Evolutionary conservation across 92 coral and sea anemone genomes (phyloP).

Genomic region (Zoanthus solanderi): DNA sequence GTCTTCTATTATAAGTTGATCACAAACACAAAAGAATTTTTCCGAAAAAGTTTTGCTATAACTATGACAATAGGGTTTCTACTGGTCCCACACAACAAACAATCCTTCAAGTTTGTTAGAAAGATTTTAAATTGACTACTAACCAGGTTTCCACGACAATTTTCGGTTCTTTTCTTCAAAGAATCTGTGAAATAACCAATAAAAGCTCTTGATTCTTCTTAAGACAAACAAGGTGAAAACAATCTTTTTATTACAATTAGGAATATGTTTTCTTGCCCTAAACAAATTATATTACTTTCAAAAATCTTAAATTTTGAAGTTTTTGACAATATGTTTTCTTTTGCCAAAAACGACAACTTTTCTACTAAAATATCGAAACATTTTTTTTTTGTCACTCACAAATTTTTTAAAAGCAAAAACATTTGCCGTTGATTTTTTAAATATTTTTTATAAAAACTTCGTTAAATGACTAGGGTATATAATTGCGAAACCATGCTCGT

Average conservation of each 20-base stretch:
- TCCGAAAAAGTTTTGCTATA: slow-evolving; percentile 37
- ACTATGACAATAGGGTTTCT: slow-evolving; percentile 38
- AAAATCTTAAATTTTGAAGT: neutral
- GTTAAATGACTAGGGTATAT: slow-evolving; percentile 19
- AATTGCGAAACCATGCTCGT: slow-evolving; percentile 12
- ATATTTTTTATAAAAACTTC: slow-evolving; percentile 6
- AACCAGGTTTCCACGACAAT: slow-evolving; percentile 25
- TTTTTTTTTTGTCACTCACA: neutral
- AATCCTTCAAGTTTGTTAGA: slow-evolving; percentile 20
- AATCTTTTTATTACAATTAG: slow-evolving; percentile 43
- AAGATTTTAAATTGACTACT: slow-evolving; percentile 48
- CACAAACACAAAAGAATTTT: slow-evolving; percentile 46
- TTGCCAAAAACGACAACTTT: neutral
- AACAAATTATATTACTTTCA: neutral
- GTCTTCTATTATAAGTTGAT: slow-evolving; percentile 26
- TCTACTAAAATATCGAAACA: neutral
- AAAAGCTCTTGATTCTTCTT: neutral
- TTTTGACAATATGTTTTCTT: neutral
- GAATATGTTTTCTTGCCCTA: neutral
- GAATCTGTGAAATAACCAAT: slow-evolving; percentile 30
- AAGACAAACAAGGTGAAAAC: slow-evolving; percentile 32
- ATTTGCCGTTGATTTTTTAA: neutral
- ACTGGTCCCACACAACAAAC: slow-evolving; percentile 46
- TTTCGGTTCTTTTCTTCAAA: slow-evolving; percentile 47
- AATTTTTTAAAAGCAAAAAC: neutral